A percentile compares a stretch with the other conserved stretches of the same genome.
These are phyloP conservation scores for Chaetodon auriga DNA, from an alignment of 2,113 vertebrate species.

Conservation along the genomic window DNA sequence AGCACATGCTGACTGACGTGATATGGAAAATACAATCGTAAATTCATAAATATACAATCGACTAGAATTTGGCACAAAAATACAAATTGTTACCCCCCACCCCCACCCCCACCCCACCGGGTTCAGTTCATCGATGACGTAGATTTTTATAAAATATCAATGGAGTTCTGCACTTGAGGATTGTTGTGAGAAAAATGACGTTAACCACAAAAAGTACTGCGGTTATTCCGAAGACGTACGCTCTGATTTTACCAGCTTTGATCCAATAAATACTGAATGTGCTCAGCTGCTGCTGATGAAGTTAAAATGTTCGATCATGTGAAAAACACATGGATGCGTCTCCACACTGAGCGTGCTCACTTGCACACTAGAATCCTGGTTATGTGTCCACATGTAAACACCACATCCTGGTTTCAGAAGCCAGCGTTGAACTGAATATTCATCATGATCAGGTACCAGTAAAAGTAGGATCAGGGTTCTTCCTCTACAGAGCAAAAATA, in stretches of 20 bases:
- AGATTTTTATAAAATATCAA: background rate
- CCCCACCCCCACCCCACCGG: too few relatives aligned
- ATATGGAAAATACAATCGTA: background rate
- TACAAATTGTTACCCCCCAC: too few relatives aligned
- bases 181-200: background rate
- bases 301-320: background rate
- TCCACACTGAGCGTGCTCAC: background rate
- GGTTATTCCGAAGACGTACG: background rate
- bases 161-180: background rate
- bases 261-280: background rate
- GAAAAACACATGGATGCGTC: background rate
- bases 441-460: background rate
- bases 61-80: background rate
- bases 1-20: background rate
- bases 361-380: background rate
- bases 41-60: background rate
- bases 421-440: too few relatives aligned
- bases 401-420: too few relatives aligned
- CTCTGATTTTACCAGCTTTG: background rate
- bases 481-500: too few relatives aligned
- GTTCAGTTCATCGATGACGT: slow-evolving; percentile 2
- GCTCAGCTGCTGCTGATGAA: too few relatives aligned
- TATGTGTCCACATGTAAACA: background rate
- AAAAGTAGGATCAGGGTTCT: too few relatives aligned
- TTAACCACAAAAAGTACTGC: background rate